A percentile compares a stretch with the other conserved stretches of the same genome.
These are phyloP conservation scores for Acanthoscelides obtectus DNA, from an alignment of 2,888 invertebrate species.

Conservation along the genomic window DNA sequence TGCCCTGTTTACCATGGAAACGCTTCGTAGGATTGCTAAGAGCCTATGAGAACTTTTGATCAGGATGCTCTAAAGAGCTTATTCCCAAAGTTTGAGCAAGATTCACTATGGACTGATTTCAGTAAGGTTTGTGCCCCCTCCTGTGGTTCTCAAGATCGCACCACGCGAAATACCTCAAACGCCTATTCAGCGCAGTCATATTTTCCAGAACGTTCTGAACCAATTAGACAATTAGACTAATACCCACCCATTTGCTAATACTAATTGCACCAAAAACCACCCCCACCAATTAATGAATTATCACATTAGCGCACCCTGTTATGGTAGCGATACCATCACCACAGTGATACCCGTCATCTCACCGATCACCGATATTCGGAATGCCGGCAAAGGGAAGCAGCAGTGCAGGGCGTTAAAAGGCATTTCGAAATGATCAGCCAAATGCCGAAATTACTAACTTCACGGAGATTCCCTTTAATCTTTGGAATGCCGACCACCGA, in stretches of 20 bases:
- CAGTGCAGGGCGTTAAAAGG: constrained; percentile 21
- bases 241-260: background rate
- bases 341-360: background rate
- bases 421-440: constrained; percentile 37
- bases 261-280: background rate
- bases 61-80: no score
- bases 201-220: background rate
- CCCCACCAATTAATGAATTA: background rate
- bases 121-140: no score
- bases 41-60: no score
- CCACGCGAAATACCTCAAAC: background rate
- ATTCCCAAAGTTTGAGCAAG: no score
- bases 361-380: constrained; percentile 6
- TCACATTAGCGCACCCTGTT: background rate
- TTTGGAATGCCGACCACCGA: constrained; percentile 9
- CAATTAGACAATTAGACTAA: background rate
- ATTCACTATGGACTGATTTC: no score
- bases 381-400: constrained; percentile 16
- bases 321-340: background rate
- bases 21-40: no score
- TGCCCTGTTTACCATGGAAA: no score
- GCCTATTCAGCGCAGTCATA: background rate
- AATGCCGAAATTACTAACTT: constrained; percentile 38
- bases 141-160: background rate
- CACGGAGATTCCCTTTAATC: constrained; percentile 42